These are phyloP conservation scores for Leptodactylus fuscus DNA, from an alignment of 2,113 vertebrate species.

Conservation along the genomic window DNA sequence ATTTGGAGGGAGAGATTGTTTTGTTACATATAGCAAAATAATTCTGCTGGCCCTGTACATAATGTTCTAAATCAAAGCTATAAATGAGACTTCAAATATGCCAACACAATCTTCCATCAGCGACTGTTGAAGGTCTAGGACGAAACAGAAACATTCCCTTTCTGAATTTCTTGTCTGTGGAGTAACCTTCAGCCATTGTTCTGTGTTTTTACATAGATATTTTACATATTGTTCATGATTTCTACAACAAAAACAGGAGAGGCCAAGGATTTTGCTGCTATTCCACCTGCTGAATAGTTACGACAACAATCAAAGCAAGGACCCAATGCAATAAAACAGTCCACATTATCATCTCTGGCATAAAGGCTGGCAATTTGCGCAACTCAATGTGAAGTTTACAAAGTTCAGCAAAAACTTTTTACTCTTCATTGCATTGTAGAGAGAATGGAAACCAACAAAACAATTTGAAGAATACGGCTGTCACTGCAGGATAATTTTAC, in stretches of 20 bases:
- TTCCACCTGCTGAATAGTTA: neutral
- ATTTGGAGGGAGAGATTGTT: neutral
- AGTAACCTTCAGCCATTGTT: conserved; percentile 43
- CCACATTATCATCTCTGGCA: neutral
- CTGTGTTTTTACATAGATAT: neutral
- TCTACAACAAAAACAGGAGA: neutral
- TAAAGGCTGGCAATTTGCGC: neutral
- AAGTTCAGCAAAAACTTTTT: neutral
- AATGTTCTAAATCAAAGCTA: neutral
- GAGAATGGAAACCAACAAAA: too few relatives aligned
- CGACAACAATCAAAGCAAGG: neutral
- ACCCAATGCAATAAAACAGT: neutral
- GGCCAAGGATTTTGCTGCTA: conserved; percentile 4
- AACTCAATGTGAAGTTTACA: neutral
- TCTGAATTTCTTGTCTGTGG: neutral
- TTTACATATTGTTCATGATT: neutral
- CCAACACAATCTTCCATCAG: conserved; percentile 8
- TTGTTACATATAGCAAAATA: neutral
- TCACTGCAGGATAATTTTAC: too few relatives aligned
- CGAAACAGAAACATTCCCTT: neutral
- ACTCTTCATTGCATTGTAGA: neutral
- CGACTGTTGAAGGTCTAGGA: conserved; percentile 19
- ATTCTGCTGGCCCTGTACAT: neutral
- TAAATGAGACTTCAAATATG: neutral
- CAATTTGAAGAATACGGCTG: too few relatives aligned